A percentile compares a stretch with the other conserved stretches of the same genome.
phyloP scores from a whole-genome alignment of 2,888 invertebrate genomes.

The Dyspetes luteomarginatus region DNA sequence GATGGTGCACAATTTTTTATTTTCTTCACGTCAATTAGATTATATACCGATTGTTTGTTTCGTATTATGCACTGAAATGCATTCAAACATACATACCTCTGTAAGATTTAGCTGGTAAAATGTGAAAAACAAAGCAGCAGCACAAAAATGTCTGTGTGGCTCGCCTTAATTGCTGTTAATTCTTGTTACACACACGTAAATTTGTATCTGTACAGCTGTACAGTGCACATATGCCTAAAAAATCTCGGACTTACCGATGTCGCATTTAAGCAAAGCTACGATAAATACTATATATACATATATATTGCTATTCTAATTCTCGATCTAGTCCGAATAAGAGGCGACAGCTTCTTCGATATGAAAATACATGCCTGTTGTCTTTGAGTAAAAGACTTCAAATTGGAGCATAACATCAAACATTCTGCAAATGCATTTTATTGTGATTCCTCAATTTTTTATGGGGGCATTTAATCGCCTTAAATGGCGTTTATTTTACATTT shows the following conservation, averaged over 20 bases:
- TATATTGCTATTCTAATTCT: slow-evolving; percentile 3
- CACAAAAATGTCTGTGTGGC: slow-evolving; percentile 47
- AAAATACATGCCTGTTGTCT: slow-evolving; percentile 40
- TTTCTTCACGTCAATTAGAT: background rate
- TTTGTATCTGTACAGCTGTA: slow-evolving; percentile 48
- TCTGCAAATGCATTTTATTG: slow-evolving; percentile 59
- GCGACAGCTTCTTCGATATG: slow-evolving; percentile 4
- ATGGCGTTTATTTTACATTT: slow-evolving; percentile 61
- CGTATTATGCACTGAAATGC: slow-evolving; percentile 52
- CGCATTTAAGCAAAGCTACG: slow-evolving; percentile 10
- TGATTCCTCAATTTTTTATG: slow-evolving; percentile 58
- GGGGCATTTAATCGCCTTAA: slow-evolving; percentile 30
- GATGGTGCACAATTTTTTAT: background rate
- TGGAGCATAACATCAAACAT: slow-evolving; percentile 64
- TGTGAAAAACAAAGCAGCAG: slow-evolving; percentile 26
- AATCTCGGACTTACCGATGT: slow-evolving; percentile 42
- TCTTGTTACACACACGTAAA: slow-evolving; percentile 41
- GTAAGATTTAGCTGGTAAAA: slow-evolving; percentile 37
- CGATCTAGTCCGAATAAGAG: slow-evolving; percentile 27
- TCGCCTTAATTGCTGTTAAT: slow-evolving; percentile 60
- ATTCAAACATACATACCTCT: slow-evolving; percentile 48
- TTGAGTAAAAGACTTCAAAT: slow-evolving; percentile 56
- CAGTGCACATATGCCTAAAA: slow-evolving; percentile 55
- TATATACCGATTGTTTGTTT: slow-evolving; percentile 42
- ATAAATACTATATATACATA: background rate